Base-by-base conservation (phyloP, 64 coral and sea anemone genomes). In the Pocillopora damicornis region DNA sequence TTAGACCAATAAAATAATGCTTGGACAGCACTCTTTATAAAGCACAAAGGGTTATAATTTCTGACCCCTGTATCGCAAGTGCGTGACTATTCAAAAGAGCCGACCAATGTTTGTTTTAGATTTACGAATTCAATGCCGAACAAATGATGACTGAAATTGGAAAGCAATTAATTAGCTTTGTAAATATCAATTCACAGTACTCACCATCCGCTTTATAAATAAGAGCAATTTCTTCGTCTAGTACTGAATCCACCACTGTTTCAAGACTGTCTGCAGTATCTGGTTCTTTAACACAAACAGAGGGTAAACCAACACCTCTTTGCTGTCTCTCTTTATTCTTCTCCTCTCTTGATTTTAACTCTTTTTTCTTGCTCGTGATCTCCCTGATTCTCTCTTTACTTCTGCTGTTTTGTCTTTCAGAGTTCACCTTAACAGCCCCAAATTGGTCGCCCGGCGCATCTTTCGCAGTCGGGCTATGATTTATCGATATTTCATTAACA, bases 321-420 rank as follows among this genome's bases (percentile, higher is more conserved):
- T 64, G 61, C 65, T 86, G 17, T 20, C 35, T 59, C 11, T 62
- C 16, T 14, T 36, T 88, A 76, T 15, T 77, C 74, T n/a, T n/a
- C 37, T 77, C 13, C 35, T 66, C 73, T 18, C 76, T 88, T 34
- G 16, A 37, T 42, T 79, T 92, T 68, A 68, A 61, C 30, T 56
- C 51, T 62, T 76, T 78, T 73, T 22, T 79, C 23, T 59, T 35
- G 5, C 38, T 23, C 0, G 57, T 75, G 4, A 75, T 74, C 69
- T 65, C 81, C 64, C 76, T 62, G 35, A 77, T 77, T 51, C 76
- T 78, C 76, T 79, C 75, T 20, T 66, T 87, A 51, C 84, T 71
- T 18, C 30, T 85, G 18, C 18, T 20, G 37, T 20, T 73, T 2
- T 72, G 37, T 20, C 35, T 73, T 22, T 71, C 35, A 71, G 2